A percentile compares a stretch with the other conserved stretches of the same genome.
These are phyloP conservation scores for Bucorvus abyssinicus DNA, from an alignment of 2,797 vertebrate genomes.

Conservation along the genomic window DNA sequence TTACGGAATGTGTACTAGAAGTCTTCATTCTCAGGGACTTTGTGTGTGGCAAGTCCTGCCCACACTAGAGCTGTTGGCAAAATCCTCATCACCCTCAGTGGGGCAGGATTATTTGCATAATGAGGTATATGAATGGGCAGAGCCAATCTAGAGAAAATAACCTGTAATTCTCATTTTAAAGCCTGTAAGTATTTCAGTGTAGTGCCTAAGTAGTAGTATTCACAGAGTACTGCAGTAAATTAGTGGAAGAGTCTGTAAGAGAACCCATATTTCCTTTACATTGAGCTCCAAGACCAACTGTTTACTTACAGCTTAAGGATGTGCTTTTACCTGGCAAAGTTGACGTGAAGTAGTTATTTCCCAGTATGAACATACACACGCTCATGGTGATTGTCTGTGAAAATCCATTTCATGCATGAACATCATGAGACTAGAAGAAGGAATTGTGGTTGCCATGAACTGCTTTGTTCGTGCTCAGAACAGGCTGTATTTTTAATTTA, in stretches of 20 bases:
- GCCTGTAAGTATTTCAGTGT: neutral
- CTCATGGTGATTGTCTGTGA: neutral
- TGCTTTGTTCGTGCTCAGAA: slow-evolving; percentile 18
- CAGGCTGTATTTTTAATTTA: neutral
- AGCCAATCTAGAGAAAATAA: neutral
- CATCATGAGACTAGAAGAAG: neutral
- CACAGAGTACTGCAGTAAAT: neutral
- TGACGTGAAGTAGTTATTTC: neutral
- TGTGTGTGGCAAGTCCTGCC: neutral
- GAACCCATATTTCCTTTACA: neutral
- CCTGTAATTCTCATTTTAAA: neutral
- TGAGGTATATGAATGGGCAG: neutral
- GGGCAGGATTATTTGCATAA: neutral
- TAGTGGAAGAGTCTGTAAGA: neutral
- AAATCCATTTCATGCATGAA: neutral
- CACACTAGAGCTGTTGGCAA: neutral
- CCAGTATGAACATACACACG: neutral
- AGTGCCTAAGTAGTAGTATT: neutral
- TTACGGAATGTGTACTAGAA: neutral
- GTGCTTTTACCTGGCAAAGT: neutral
- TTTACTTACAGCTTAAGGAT: neutral
- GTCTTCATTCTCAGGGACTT: neutral
- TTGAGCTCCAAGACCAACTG: neutral
- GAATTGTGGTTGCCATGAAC: neutral
- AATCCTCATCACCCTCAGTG: neutral